phyloP scores from a whole-genome alignment of 2,113 vertebrate genomes.

The Phylloscopus trochilus region DNA sequence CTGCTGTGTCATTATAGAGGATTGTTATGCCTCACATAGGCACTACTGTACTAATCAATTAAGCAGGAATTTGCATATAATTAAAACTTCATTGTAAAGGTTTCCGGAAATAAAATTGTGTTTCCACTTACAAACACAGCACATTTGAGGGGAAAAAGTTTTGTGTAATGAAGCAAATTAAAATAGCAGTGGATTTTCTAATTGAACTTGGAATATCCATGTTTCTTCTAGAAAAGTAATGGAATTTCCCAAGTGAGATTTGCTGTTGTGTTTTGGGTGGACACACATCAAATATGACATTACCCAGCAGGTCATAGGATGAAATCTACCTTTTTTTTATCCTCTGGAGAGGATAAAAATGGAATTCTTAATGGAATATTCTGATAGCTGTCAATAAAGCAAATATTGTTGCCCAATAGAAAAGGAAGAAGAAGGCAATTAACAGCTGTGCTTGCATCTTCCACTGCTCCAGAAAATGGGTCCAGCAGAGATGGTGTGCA shows the following conservation, averaged over 20 bases:
- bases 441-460: not conserved
- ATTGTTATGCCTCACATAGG: not conserved
- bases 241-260: not conserved
- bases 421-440: not conserved
- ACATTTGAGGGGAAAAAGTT: not conserved
- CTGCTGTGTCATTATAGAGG: not conserved
- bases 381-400: not conserved
- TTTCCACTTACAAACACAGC: not conserved
- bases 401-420: not conserved
- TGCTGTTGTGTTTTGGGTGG: not conserved
- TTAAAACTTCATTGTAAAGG: not conserved
- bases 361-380: not conserved
- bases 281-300: not conserved
- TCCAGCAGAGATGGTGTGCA: not conserved
- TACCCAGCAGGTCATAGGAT: not conserved
- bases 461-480: not conserved
- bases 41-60: not conserved
- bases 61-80: not conserved
- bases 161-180: slow-evolving; percentile 14
- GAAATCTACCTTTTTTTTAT: not conserved
- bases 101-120: not conserved
- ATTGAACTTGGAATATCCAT: not conserved
- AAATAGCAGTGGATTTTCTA: not conserved
- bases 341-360: not conserved
- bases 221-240: not conserved